phyloP scores from a whole-genome alignment of 2,888 invertebrate species.

The Hofmannophila pseudospretella region DNA sequence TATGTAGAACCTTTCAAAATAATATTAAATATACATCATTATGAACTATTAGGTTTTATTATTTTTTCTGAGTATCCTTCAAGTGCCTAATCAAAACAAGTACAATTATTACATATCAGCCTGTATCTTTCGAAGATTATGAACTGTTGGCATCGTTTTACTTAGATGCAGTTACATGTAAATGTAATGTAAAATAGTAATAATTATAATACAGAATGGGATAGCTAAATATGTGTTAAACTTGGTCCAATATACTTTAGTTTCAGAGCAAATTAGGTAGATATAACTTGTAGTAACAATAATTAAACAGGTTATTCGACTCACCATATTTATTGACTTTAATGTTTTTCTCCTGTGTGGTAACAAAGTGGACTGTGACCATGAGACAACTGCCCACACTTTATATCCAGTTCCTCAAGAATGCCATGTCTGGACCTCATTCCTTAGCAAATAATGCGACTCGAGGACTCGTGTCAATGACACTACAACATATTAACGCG shows the following conservation, averaged over 20 bases:
- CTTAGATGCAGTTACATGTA: too few relatives aligned
- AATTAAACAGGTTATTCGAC: slow-evolving; percentile 21
- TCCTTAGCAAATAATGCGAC: slow-evolving; percentile 54
- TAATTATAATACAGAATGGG: too few relatives aligned
- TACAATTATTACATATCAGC: neutral
- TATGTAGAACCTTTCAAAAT: neutral
- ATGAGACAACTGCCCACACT: slow-evolving; percentile 51
- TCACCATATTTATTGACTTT: slow-evolving; percentile 49
- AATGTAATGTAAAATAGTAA: too few relatives aligned
- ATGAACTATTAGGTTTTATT: too few relatives aligned
- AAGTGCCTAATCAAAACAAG: neutral
- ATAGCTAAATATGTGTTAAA: too few relatives aligned
- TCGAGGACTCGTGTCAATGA: slow-evolving; percentile 57
- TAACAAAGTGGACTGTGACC: slow-evolving; percentile 50
- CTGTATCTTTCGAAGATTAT: neutral
- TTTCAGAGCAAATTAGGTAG: too few relatives aligned
- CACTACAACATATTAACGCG: slow-evolving; percentile 27
- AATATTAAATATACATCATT: too few relatives aligned
- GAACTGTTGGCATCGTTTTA: neutral
- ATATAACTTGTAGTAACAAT: too few relatives aligned
- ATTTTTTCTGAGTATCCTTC: neutral
- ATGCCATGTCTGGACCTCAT: slow-evolving; percentile 70
- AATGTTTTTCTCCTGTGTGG: slow-evolving; percentile 47
- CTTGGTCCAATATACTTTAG: too few relatives aligned
- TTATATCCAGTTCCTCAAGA: slow-evolving; percentile 71